Evolutionary conservation across 2,113 vertebrate species (phyloP), one percentile per base, ranked within the genome.

Genomic region (Polyodon spathula): DNA sequence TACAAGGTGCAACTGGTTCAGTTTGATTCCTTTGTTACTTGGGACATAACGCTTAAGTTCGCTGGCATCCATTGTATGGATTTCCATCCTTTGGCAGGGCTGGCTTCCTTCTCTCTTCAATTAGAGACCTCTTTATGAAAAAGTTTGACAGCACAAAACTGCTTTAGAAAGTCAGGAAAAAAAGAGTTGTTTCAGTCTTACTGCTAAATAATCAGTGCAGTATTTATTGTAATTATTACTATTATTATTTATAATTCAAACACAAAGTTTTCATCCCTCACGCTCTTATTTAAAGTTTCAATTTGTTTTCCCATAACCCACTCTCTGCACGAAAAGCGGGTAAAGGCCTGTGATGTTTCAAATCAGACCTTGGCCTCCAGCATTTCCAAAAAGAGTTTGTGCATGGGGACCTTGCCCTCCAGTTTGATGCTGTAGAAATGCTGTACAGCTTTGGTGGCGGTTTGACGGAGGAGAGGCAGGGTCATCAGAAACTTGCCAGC

Each of bases 371-470:
- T 99, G 81, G 95, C 95, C 84, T 99, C 96, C 77, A 99, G 91
- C 87, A 98, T 93, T 92, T 99, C 95, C 92, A 99, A 84, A 90
- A 99, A 99, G 75, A 99, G 95, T 98, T 99, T 99, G 92, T 99
- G 96, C 96, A 99, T 99, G 81, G 96, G 96, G 71, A 98, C 96
- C 81, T 98, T 99, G 83, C 95, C 96, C 82, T 99, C 95, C 67
- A 98, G 93, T 87, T 99, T 98, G 89, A 98, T 95, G 89, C 93
- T 97, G 90, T 98, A 98, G 89, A 99, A 98, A 78, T 99, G 96
- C 81, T 98, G 96, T 81, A 99, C 95, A 0, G 96, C 95, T 88
- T 97, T 97, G 80, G 94, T 97, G 77, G 96, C 93, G 37, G 94
- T 99, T 90, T 99, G 96, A 75, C 96, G 87, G 61, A 99, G 93